Percentiles rank a stretch among this genome's conserved stretches.
phyloP scores from a whole-genome alignment of 1,140 invertebrate genomes.

The Nephotettix cincticeps region DNA sequence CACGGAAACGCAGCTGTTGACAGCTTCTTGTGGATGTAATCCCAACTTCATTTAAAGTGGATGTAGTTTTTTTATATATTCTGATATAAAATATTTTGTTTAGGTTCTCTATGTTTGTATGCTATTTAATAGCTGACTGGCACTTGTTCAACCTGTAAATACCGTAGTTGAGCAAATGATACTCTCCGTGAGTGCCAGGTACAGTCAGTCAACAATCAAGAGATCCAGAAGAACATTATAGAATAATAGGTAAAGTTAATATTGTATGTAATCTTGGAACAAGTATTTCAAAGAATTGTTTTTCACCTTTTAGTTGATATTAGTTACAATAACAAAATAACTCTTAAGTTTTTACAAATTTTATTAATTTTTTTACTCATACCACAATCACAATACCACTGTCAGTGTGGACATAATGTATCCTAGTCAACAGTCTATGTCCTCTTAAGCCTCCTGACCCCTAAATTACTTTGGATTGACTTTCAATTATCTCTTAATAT shows the following conservation, averaged over 20 bases:
- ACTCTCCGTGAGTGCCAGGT: too few species aligned
- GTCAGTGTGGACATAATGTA: too few species aligned
- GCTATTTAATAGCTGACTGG: not conserved
- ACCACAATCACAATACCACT: too few species aligned
- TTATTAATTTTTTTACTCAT: too few species aligned
- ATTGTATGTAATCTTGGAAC: not conserved
- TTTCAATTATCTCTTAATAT: too few species aligned
- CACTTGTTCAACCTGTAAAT: not conserved
- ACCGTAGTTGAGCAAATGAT: not conserved
- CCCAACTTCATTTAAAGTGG: not conserved
- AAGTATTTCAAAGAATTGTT: not conserved
- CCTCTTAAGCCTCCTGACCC: too few species aligned
- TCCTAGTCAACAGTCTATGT: too few species aligned
- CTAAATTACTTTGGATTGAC: too few species aligned
- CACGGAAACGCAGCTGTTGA: conserved; percentile 38
- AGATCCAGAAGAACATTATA: not conserved
- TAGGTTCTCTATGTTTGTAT: not conserved
- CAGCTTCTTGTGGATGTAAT: conserved; percentile 40
- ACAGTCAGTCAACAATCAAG: too few species aligned
- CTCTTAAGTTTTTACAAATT: too few species aligned
- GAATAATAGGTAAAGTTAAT: not conserved
- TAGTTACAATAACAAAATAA: too few species aligned
- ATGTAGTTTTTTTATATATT: not conserved
- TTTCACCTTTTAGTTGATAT: too few species aligned
- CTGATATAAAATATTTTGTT: not conserved